Conservation (phyloP, 2,888 invertebrate species). For the Pseudanteris insignis region DNA sequence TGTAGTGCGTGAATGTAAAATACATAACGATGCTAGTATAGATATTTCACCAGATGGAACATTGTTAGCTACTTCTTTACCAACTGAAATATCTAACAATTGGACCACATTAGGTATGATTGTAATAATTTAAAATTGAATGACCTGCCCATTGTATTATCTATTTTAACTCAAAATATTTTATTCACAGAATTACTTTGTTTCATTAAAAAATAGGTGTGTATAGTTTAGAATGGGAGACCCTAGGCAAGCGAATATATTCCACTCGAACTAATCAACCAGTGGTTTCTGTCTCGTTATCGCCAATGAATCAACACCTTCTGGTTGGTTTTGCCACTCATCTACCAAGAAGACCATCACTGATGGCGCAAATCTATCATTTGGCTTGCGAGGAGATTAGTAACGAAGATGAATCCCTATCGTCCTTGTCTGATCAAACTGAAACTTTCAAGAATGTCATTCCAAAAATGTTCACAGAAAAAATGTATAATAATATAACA, state of each 20-base stretch:
- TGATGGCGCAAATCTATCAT: slow-evolving; percentile 61
- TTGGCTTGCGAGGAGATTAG: slow-evolving; percentile 49
- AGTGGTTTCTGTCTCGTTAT: slow-evolving; percentile 85
- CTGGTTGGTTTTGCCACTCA: slow-evolving; percentile 82
- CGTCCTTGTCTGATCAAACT: neutral
- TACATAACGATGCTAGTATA: slow-evolving; percentile 88
- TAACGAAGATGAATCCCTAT: slow-evolving; percentile 1
- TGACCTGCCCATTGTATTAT: too few relatives aligned
- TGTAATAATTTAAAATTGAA: too few relatives aligned
- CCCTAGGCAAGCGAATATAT: slow-evolving; percentile 80
- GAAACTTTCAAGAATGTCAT: neutral
- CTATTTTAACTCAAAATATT: too few relatives aligned
- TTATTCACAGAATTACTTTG: neutral
- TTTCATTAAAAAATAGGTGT: slow-evolving; percentile 69
- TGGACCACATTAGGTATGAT: too few relatives aligned
- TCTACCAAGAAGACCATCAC: slow-evolving; percentile 60
- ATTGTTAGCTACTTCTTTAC: slow-evolving; percentile 69
- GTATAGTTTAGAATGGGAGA: slow-evolving; percentile 80
- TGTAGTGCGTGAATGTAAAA: slow-evolving; percentile 82
- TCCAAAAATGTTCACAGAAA: too few relatives aligned
- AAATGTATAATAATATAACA: too few relatives aligned
- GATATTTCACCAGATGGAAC: slow-evolving; percentile 84
- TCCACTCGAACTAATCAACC: slow-evolving; percentile 81
- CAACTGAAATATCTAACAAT: too few relatives aligned
- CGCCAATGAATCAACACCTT: slow-evolving; percentile 82